Evolutionary conservation across 2,888 invertebrate species (phyloP).

Genomic region (Drosophila prostipennis): DNA sequence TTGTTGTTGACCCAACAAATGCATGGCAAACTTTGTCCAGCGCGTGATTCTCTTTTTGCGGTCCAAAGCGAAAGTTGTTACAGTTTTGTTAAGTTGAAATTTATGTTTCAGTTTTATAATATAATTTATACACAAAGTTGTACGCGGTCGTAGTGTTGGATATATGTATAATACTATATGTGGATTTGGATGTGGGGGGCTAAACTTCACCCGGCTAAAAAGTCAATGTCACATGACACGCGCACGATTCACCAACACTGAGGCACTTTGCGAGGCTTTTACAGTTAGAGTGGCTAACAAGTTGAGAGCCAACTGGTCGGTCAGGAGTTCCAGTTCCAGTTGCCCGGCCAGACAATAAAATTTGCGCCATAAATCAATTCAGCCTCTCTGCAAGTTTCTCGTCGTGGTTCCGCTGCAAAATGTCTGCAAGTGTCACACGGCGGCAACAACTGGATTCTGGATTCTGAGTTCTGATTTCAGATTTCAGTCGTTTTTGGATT

Average conservation of each 20-base stretch:
- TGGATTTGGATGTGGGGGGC: too few species aligned
- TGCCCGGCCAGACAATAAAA: constrained; percentile 71
- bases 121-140: constrained; percentile 41
- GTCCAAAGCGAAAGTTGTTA: constrained; percentile 56
- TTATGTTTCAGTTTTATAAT: constrained; percentile 37
- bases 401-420: constrained; percentile 40
- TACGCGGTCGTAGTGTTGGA: not conserved
- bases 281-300: constrained; percentile 72
- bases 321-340: constrained; percentile 27
- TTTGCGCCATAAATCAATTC: constrained; percentile 77
- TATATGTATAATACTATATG: not conserved
- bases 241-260: constrained; percentile 68
- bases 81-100: constrained; percentile 41
- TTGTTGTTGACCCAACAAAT: constrained; percentile 42
- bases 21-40: constrained; percentile 24
- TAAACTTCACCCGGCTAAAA: constrained; percentile 12
- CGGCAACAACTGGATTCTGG: constrained; percentile 32
- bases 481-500: constrained; percentile 1
- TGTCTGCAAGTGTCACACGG: constrained; percentile 61
- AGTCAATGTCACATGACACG: constrained; percentile 71
- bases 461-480: constrained; percentile 12
- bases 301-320: constrained; percentile 48
- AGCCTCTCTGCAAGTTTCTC: constrained; percentile 62
- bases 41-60: constrained; percentile 16
- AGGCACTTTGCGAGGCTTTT: constrained; percentile 70